Evolutionary conservation across 2,888 invertebrate genomes (phyloP).

Genomic region (Nudaria mundana): DNA sequence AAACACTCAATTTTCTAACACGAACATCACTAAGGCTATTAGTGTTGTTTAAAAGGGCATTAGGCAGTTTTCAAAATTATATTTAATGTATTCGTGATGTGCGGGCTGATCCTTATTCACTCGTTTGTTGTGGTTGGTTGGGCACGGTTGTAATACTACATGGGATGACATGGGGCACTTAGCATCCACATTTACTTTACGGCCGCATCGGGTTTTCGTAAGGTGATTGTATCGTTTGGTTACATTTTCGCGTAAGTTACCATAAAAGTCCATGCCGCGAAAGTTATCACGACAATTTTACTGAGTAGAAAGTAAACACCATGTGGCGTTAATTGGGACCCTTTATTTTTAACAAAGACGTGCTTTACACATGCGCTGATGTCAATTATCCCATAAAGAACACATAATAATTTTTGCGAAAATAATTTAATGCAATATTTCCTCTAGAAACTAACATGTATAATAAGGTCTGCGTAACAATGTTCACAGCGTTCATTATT

Average conservation of each 20-base stretch:
- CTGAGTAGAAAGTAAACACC: constrained; percentile 23
- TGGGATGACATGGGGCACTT: constrained; percentile 37
- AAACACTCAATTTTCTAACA: constrained; percentile 47
- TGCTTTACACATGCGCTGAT: constrained; percentile 57
- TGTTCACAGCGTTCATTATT: constrained; percentile 67
- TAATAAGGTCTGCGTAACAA: constrained; percentile 66
- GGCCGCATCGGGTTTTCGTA: constrained; percentile 33
- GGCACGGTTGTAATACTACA: constrained; percentile 29
- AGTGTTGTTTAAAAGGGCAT: constrained; percentile 45
- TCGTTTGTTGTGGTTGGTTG: constrained; percentile 41
- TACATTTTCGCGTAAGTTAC: constrained; percentile 42
- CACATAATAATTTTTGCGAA: too few species aligned
- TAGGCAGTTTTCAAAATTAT: too few species aligned
- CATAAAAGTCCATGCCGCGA: constrained; percentile 49
- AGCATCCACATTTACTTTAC: constrained; percentile 33
- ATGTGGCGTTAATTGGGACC: constrained; percentile 42
- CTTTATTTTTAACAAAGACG: constrained; percentile 46
- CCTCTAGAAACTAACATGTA: constrained; percentile 44
- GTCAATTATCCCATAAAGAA: too few species aligned
- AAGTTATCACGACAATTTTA: constrained; percentile 43
- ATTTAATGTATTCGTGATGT: constrained; percentile 47
- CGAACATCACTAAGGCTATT: constrained; percentile 45
- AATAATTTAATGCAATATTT: constrained; percentile 40
- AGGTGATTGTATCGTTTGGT: constrained; percentile 41
- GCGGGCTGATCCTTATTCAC: constrained; percentile 43